Evolutionary conservation across 2,797 vertebrate species (phyloP).

Genomic region (Lerista edwardsae): DNA sequence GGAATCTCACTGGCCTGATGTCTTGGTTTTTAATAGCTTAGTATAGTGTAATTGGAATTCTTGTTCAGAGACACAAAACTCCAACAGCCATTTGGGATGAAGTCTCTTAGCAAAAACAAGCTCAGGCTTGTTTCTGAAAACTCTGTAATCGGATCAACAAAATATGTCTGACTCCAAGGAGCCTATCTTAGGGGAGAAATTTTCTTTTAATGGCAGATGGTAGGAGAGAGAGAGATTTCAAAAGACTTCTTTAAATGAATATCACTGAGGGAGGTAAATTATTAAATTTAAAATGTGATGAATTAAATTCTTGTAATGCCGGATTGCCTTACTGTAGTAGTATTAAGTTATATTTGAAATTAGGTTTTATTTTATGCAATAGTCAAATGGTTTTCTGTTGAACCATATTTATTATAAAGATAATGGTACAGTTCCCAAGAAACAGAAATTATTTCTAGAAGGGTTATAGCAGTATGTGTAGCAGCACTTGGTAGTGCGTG

Average conservation of each 20-base stretch:
- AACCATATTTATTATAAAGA: fast-evolving
- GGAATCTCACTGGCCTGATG: not conserved
- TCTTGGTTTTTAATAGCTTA: slow-evolving; percentile 3
- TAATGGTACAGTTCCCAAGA: not conserved
- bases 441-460: not conserved
- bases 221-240: slow-evolving; percentile 44
- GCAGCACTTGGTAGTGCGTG: not conserved
- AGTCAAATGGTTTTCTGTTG: not conserved
- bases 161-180: slow-evolving; percentile 1
- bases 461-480: fast-evolving
- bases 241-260: slow-evolving; percentile 39
- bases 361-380: not conserved
- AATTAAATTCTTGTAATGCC: slow-evolving; percentile 46
- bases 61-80: not conserved
- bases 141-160: slow-evolving; percentile 36
- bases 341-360: slow-evolving; percentile 14
- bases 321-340: slow-evolving; percentile 37
- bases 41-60: slow-evolving; percentile 17
- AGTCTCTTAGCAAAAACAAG: slow-evolving; percentile 3
- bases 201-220: slow-evolving; percentile 46
- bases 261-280: slow-evolving; percentile 49
- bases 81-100: slow-evolving; percentile 7
- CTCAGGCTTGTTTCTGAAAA: slow-evolving; percentile 23
- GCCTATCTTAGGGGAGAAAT: slow-evolving; percentile 26
- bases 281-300: slow-evolving; percentile 57